Conservation (phyloP, 2,888 invertebrate genomes). For the Habrosyne pyritoides region DNA sequence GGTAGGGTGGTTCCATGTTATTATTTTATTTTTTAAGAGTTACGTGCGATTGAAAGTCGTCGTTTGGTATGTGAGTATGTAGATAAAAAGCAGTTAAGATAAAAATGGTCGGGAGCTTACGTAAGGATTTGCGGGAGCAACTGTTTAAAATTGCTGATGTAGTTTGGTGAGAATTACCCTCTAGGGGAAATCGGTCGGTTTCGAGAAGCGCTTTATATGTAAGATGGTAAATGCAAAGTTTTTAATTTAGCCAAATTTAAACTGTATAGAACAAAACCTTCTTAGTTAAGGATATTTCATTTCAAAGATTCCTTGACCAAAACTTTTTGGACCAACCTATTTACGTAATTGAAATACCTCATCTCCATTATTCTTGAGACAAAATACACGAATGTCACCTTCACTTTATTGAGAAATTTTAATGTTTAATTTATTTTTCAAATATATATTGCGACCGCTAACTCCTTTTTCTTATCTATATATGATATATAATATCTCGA, state of each 20-base stretch:
- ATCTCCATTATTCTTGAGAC: too few relatives aligned
- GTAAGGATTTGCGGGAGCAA: constrained; percentile 63
- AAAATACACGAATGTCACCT: too few relatives aligned
- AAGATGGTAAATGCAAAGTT: neutral
- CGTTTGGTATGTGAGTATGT: constrained; percentile 68
- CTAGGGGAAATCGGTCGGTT: neutral
- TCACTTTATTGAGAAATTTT: too few relatives aligned
- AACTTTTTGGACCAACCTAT: too few relatives aligned
- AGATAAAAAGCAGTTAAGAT: constrained; percentile 56
- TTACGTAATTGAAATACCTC: too few relatives aligned
- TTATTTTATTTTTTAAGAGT: constrained; percentile 36
- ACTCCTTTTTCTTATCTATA: too few relatives aligned
- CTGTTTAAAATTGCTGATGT: constrained; percentile 42
- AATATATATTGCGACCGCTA: too few relatives aligned
- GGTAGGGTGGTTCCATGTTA: constrained; percentile 59
- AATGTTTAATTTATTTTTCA: too few relatives aligned
- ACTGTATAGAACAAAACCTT: neutral
- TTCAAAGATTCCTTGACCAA: too few relatives aligned
- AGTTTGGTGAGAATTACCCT: constrained; percentile 21
- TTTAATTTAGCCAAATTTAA: neutral
- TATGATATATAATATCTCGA: too few relatives aligned
- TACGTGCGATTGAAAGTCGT: constrained; percentile 15
- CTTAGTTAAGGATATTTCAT: too few relatives aligned
- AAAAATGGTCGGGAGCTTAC: constrained; percentile 61
- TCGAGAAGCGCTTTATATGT: neutral